Evolutionary conservation across 2,797 vertebrate species (phyloP).

Genomic region (Melanotaenia maccullochi): DNA sequence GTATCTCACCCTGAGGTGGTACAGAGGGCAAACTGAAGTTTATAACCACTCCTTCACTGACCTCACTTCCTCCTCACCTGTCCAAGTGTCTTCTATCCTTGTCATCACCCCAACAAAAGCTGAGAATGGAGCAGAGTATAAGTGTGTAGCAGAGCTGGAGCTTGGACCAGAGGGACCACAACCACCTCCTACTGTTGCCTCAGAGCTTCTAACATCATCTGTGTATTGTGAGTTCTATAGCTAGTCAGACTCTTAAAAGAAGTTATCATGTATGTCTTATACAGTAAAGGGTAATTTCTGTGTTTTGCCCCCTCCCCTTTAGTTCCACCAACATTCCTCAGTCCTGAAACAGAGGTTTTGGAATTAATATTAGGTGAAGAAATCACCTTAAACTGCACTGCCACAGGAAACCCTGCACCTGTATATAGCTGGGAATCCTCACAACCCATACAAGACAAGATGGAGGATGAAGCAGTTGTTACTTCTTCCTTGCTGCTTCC

Average conservation of each 20-base stretch:
- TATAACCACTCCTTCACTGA: conserved; percentile 85
- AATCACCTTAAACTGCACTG: conserved; percentile 76
- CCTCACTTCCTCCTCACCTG: conserved; percentile 81
- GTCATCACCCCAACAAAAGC: conserved; percentile 78
- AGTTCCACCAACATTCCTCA: conserved; percentile 77
- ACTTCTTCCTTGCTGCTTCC: conserved; percentile 67
- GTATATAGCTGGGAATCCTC: conserved; percentile 77
- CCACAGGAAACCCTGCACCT: conserved; percentile 76
- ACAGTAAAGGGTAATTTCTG: background rate
- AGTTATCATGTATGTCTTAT: background rate
- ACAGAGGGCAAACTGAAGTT: conserved; percentile 80
- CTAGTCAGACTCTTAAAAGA: background rate
- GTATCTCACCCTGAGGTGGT: conserved; percentile 85
- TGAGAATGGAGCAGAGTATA: conserved; percentile 76
- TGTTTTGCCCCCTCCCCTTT: conserved; percentile 6
- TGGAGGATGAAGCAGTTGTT: conserved; percentile 62
- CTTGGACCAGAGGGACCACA: conserved; percentile 79
- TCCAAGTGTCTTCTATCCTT: conserved; percentile 85
- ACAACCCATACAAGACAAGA: conserved; percentile 50
- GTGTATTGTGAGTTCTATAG: conserved; percentile 73
- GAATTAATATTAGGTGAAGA: conserved; percentile 62
- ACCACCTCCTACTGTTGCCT: conserved; percentile 66
- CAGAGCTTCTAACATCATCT: conserved; percentile 68
- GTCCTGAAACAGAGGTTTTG: conserved; percentile 69
- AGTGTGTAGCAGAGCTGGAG: conserved; percentile 79